A percentile compares a stretch with the other conserved stretches of the same genome.
Evolutionary conservation across 2,113 vertebrate genomes (phyloP).

Genomic region (Penelope pileata): DNA sequence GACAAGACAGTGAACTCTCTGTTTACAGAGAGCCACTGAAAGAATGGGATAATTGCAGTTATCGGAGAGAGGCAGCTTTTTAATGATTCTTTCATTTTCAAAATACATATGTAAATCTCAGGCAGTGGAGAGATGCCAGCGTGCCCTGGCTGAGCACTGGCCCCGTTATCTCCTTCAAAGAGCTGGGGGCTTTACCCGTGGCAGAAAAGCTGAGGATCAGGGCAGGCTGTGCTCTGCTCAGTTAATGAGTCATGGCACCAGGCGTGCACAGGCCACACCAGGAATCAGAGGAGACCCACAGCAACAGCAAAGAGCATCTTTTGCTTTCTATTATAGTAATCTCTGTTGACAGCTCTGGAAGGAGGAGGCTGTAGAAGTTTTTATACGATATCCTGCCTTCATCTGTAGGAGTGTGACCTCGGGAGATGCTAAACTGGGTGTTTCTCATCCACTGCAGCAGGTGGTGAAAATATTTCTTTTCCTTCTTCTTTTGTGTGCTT

Average conservation of each 20-base stretch:
- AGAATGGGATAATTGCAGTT: slow-evolving; percentile 71
- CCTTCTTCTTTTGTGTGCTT: neutral
- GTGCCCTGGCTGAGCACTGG: neutral
- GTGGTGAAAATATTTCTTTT: neutral
- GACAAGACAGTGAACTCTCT: slow-evolving; percentile 70
- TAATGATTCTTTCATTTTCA: slow-evolving; percentile 30
- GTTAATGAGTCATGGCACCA: slow-evolving; percentile 11
- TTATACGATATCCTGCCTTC: neutral
- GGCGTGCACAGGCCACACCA: neutral
- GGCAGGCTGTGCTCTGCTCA: neutral
- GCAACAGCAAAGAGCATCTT: neutral
- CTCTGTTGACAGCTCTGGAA: neutral
- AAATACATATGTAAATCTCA: slow-evolving; percentile 11
- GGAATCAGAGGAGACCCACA: neutral
- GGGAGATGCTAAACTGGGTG: neutral
- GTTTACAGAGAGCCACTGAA: slow-evolving; percentile 65
- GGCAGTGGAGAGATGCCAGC: slow-evolving; percentile 32
- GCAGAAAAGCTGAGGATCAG: neutral
- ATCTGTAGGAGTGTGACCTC: neutral
- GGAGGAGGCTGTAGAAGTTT: neutral
- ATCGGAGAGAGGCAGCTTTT: neutral
- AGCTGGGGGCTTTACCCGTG: neutral
- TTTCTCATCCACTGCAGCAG: rapidly evolving
- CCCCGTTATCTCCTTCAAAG: slow-evolving; percentile 39
- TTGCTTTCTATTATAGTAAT: neutral